Base-by-base conservation (phyloP, 1,140 invertebrate species). In the Caenorhabditis latens region DNA sequence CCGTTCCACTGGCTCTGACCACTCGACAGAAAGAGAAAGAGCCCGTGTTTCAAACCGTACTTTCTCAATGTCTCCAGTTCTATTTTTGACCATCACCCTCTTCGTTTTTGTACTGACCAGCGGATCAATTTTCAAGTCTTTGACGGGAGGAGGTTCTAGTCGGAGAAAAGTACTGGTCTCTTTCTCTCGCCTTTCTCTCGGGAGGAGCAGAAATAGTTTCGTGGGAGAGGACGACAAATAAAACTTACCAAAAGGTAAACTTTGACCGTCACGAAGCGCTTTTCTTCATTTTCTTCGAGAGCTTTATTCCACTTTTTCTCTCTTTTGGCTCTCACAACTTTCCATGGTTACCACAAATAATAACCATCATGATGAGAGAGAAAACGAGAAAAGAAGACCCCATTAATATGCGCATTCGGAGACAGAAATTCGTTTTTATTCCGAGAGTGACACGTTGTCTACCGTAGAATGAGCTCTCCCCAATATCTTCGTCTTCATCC, bases 231-330 rank as follows among this genome's bases (percentile, higher is more conserved):
- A 50, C 9, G 40, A 24, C 21, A 79, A 79, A 79, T 79, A 79
- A 79, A 79, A 79, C 71, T 79, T 79, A 79, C 71, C 71, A 79
- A 50, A 79, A 79, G 71, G 71, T 79, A 79, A 79, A 79, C 71
- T 79, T 79, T 79, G 71, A 79, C 71, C 71, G 71, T 79, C 71
- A 79, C 71, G 71, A 79, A 79, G 71, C 71, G 46, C 46, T 32
- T 79, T 71, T 71, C 21, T 43, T 46, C 71, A 9, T 24, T 6
- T n/a, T 50, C 53, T 24, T n/a, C 46, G 3, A 50, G n/a, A 79
- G 71, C 71, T 79, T 79, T 79, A 24, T 50, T 32, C 21, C 8
- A 32, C 19, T 50, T 14, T 43, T 42, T 79, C 13, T 2, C 21
- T 79, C 40, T 9, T 46, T 46, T 24, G 32, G 32, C 40, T 71